These are phyloP conservation scores for Thysanoteuthis rhombus DNA, from an alignment of 2,888 invertebrate species.

Conservation along the genomic window DNA sequence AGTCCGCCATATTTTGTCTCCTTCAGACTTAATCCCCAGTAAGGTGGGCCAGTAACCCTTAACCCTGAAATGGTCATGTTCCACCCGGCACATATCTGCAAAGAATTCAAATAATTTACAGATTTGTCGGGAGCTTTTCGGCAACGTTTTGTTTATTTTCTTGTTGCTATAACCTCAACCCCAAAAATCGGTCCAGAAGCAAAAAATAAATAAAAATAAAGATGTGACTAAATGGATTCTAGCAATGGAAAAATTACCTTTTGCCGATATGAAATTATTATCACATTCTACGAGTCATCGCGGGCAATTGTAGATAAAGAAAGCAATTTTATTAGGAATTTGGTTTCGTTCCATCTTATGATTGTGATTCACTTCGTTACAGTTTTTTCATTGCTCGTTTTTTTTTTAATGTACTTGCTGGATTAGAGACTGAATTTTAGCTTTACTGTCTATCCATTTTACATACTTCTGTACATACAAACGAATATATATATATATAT, in stretches of 20 bases:
- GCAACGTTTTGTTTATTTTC: neutral
- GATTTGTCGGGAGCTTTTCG: neutral
- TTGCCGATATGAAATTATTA: neutral
- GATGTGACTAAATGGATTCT: neutral
- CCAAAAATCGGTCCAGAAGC: neutral
- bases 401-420: neutral
- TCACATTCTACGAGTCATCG: neutral
- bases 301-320: neutral
- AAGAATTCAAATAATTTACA: neutral
- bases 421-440: neutral
- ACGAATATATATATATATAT: neutral
- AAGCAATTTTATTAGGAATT: neutral
- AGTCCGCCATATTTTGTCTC: neutral
- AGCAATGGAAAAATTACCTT: neutral
- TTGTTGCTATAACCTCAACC: neutral
- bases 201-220: neutral
- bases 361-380: neutral
- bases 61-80: neutral
- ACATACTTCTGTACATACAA: too few species aligned
- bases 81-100: neutral
- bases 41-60: neutral
- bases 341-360: neutral
- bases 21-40: neutral
- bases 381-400: neutral
- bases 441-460: neutral